Base-by-base conservation (phyloP, 2,888 invertebrate species). In the Pristionchus exspectatus region DNA sequence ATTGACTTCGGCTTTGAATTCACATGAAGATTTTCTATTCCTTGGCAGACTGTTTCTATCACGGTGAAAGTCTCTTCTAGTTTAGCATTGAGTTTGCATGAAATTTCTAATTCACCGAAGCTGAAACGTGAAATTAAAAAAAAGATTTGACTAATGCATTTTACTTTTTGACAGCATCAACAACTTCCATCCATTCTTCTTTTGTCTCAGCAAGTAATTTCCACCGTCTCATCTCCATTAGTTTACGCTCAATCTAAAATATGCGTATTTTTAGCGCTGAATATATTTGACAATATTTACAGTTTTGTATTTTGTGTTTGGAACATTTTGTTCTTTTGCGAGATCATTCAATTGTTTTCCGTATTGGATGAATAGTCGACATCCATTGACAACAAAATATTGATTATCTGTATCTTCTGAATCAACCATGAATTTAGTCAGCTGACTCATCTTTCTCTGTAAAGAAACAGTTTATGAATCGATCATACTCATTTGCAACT, bases 291-390 rank as follows among this genome's bases (percentile, higher is more conserved):
- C 18, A 4, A 44, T 24, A 30, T 77, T 44, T 44, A 24, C 44
- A 77, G 44, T 69, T 77, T 77, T 21, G 74, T 44, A 27, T 38
- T 21, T 44, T 10, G 38, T 24, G 1, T 77, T 18, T 50, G 44
- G 44, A 9, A 9, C 10, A 50, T 10, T 44, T 44, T 44, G 21
- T 24, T 30, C 30, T 33, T 69, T 69, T 69, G 69, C 74, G 38
- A 77, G 74, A 77, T 77, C 74, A 18, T 69, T 69, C 30, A 69
- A 14, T 69, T 69, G 12, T 24, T 77, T 77, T 44, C 74, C 74
- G 44, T 24, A 77, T 44, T 77, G 21, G 30, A 77, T 21, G 44
- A 30, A 44, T 7, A 77, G 24, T 44, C 44, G 74, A 77, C 12
- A 16, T 38, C 74, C 74, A 77, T 77, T 44, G 10, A 44, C 74